Conservation (phyloP, 2,797 vertebrate species). For the Notolepis coatsorum region DNA sequence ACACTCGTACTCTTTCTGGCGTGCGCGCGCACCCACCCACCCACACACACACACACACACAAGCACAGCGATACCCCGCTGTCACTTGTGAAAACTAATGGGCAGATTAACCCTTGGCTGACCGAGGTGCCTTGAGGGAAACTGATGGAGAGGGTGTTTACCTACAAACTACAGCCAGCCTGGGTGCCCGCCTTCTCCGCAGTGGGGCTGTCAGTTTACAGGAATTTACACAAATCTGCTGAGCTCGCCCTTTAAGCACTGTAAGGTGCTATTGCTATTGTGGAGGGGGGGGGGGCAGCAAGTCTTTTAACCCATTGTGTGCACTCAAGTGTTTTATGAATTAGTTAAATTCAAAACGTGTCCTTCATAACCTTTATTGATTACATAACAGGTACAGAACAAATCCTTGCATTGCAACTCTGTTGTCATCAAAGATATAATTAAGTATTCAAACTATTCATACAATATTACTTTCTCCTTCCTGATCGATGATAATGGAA, state of each 20-base stretch:
- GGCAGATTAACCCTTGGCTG: conserved; percentile 75
- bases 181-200: conserved; percentile 41
- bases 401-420: not conserved
- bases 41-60: conserved; percentile 6
- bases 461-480: not conserved
- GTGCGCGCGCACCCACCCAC: too few relatives aligned
- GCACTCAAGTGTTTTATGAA: not conserved
- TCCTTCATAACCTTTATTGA: too few relatives aligned
- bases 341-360: not conserved
- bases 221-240: conserved; percentile 50
- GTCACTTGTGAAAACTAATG: conserved; percentile 69
- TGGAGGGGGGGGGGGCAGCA: too few relatives aligned
- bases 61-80: conserved; percentile 27
- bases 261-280: conserved; percentile 7
- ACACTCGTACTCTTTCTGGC: too few relatives aligned
- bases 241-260: conserved; percentile 31
- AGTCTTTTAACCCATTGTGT: conserved; percentile 3
- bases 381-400: not conserved
- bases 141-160: conserved; percentile 59
- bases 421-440: not conserved
- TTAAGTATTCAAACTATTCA: not conserved
- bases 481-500: not conserved
- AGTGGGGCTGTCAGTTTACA: conserved; percentile 20
- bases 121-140: conserved; percentile 65
- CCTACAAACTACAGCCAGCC: conserved; percentile 65